phyloP scores from a whole-genome alignment of 2,797 vertebrate species.

The Peromyscus eremicus region DNA sequence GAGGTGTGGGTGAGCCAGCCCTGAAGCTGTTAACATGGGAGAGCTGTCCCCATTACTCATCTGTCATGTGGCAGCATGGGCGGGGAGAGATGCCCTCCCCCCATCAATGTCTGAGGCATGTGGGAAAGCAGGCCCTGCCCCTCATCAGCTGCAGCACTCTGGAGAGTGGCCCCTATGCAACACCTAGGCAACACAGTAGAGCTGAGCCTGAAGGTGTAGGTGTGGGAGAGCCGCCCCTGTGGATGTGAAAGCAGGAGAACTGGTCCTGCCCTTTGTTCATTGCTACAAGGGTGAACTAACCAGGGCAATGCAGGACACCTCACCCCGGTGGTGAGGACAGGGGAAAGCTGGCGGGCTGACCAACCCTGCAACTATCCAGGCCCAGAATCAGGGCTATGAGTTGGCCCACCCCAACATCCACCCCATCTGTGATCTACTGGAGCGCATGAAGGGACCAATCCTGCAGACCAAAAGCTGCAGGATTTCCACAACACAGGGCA shows the following conservation, averaged over 20 bases:
- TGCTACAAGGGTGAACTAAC: not conserved
- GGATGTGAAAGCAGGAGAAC: not conserved
- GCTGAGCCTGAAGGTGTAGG: not conserved
- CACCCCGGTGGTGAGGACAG: not conserved
- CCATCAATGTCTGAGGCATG: not conserved
- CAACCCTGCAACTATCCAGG: not conserved
- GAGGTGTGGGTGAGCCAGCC: not conserved
- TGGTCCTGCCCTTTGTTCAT: not conserved
- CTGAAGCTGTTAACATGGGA: not conserved
- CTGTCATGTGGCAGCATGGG: not conserved
- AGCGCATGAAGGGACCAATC: not conserved
- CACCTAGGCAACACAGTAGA: not conserved
- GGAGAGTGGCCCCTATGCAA: not conserved
- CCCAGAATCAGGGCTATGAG: not conserved
- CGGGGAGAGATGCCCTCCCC: not conserved
- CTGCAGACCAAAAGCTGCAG: not conserved
- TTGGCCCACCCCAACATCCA: not conserved
- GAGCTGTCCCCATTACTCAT: not conserved
- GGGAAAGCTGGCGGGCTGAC: not conserved
- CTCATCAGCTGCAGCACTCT: fast-evolving
- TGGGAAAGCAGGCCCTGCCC: not conserved
- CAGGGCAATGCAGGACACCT: not conserved
- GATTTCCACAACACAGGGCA: not conserved
- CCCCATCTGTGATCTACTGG: not conserved
- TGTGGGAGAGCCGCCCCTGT: not conserved